Conservation (phyloP, 1,140 invertebrate species). For the Hormaphis cornu region DNA sequence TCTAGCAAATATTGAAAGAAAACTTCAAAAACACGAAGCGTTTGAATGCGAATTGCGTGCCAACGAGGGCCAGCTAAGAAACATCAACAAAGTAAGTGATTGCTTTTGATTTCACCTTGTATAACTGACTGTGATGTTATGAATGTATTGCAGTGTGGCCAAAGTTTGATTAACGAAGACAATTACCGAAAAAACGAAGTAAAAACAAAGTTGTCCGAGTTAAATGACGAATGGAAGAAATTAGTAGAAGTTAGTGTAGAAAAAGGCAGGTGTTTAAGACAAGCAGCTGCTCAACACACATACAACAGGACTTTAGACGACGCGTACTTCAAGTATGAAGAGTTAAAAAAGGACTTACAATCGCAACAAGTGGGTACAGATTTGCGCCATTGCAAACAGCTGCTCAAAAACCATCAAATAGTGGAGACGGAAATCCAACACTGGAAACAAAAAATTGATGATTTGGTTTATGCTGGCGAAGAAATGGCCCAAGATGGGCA, state of each 20-base stretch:
- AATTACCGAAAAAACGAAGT: constrained; percentile 63
- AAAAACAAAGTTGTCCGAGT: constrained; percentile 51
- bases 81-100: constrained; percentile 61
- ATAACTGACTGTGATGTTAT: neutral
- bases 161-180: constrained; percentile 57
- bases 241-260: constrained; percentile 62
- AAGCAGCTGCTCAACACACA: constrained; percentile 69
- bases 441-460: constrained; percentile 65
- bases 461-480: constrained; percentile 66
- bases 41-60: constrained; percentile 89
- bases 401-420: constrained; percentile 74
- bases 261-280: constrained; percentile 68
- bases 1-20: constrained; percentile 79
- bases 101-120: neutral
- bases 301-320: constrained; percentile 70
- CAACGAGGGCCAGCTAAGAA: constrained; percentile 77
- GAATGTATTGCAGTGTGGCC: constrained; percentile 45
- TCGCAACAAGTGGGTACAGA: constrained; percentile 74
- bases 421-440: constrained; percentile 70
- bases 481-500: constrained; percentile 87
- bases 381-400: constrained; percentile 75
- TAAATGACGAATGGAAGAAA: constrained; percentile 65
- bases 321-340: constrained; percentile 69
- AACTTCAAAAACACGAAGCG: constrained; percentile 94
- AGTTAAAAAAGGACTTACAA: constrained; percentile 61